A percentile compares a stretch with the other conserved stretches of the same genome.
Conservation (phyloP, 2,888 invertebrate species). For the Agrochola macilenta region DNA sequence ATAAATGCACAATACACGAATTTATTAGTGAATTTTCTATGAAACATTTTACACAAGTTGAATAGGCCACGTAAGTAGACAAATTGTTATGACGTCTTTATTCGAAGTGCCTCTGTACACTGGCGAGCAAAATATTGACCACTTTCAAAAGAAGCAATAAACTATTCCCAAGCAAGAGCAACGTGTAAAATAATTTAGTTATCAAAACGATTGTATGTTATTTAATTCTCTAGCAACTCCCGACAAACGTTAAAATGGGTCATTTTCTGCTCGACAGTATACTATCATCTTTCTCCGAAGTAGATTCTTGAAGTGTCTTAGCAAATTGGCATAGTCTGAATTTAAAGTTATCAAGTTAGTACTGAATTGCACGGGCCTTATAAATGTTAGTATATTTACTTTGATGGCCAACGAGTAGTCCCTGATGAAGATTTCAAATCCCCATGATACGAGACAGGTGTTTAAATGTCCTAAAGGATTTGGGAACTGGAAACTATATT, state of each 20-base stretch:
- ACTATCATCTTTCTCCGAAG: constrained; percentile 58
- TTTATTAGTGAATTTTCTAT: constrained; percentile 84
- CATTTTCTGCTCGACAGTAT: constrained; percentile 56
- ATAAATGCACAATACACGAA: constrained; percentile 83
- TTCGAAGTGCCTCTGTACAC: constrained; percentile 73
- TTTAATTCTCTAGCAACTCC: not conserved
- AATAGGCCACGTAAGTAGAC: constrained; percentile 67
- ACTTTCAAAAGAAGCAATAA: constrained; percentile 9
- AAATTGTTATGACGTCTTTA: constrained; percentile 67
- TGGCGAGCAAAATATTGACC: constrained; percentile 51
- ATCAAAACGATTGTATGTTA: not conserved
- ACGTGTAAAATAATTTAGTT: constrained; percentile 7
- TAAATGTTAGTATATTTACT: constrained; percentile 63
- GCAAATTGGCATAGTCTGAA: constrained; percentile 64
- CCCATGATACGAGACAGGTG: not conserved
- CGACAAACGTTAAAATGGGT: not conserved
- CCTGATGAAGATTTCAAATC: constrained; percentile 3
- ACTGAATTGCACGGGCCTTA: constrained; percentile 68
- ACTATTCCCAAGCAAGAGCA: not conserved
- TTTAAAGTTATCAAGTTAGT: constrained; percentile 53
- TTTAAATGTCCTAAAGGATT: constrained; percentile 10
- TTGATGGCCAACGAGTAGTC: constrained; percentile 29
- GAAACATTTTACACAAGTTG: constrained; percentile 82
- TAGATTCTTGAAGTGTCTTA: constrained; percentile 70
- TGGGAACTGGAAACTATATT: not conserved